Evolutionary conservation across 2,888 invertebrate species (phyloP).

Genomic region (Temnothorax unifasciatus): DNA sequence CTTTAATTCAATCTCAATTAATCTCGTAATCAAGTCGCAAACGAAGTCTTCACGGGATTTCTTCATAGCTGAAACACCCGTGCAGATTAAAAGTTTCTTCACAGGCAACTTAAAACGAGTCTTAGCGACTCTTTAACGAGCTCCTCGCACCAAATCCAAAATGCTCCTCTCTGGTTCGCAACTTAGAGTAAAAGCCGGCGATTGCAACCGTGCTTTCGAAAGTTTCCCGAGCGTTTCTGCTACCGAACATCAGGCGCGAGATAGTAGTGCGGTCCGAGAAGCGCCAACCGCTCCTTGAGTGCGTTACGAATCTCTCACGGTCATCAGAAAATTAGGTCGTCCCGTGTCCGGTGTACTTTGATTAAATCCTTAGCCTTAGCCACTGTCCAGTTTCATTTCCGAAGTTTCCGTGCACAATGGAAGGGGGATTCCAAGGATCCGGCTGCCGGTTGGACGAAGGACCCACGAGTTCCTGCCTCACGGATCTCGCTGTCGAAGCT

Average conservation of each 20-base stretch:
- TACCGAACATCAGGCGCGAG: slow-evolving; percentile 63
- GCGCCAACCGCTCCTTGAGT: slow-evolving; percentile 67
- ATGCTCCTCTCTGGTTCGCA: slow-evolving; percentile 23
- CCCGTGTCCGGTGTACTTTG: slow-evolving; percentile 72
- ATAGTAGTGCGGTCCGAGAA: slow-evolving; percentile 66
- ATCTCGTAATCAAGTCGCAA: slow-evolving; percentile 51
- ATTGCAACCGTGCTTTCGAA: slow-evolving; percentile 66
- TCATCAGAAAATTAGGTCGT: slow-evolving; percentile 74
- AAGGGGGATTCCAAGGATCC: slow-evolving; percentile 71
- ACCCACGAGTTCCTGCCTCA: slow-evolving; percentile 72
- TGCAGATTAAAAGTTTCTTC: slow-evolving; percentile 52
- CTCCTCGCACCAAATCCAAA: slow-evolving; percentile 53
- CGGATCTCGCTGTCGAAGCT: slow-evolving; percentile 75
- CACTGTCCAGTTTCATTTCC: slow-evolving; percentile 76
- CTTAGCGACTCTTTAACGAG: slow-evolving; percentile 56
- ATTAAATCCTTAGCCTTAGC: slow-evolving; percentile 74
- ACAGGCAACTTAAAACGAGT: slow-evolving; percentile 50
- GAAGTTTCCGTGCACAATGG: slow-evolving; percentile 75
- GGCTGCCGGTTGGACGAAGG: slow-evolving; percentile 66
- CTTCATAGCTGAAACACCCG: slow-evolving; percentile 36
- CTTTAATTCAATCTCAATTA: slow-evolving; percentile 50
- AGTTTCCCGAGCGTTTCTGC: slow-evolving; percentile 62
- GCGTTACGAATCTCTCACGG: slow-evolving; percentile 69
- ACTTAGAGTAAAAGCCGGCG: slow-evolving; percentile 56
- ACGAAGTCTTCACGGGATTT: slow-evolving; percentile 44